phyloP scores from a whole-genome alignment of 2,888 invertebrate genomes.

The Ormia ochracea region DNA sequence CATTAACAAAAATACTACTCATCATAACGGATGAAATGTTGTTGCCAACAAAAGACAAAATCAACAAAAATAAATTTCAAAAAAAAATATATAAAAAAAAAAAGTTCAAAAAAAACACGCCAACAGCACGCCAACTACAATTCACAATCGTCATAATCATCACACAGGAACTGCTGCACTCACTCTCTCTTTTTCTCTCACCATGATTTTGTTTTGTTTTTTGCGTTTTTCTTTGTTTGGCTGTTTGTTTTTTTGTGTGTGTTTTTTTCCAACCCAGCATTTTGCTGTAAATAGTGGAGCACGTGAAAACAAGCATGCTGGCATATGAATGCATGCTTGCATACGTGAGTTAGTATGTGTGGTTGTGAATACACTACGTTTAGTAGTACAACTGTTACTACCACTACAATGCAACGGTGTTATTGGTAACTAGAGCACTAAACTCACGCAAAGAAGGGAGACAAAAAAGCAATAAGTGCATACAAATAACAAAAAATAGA shows the following conservation, averaged over 20 bases:
- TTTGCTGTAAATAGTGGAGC: slow-evolving; percentile 41
- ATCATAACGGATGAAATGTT: slow-evolving; percentile 42
- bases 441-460: slow-evolving; percentile 50
- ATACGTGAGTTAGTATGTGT: background rate
- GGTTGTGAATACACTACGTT: background rate
- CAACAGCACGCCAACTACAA: slow-evolving; percentile 48
- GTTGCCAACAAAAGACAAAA: slow-evolving; percentile 38
- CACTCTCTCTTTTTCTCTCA: background rate
- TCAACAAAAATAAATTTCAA: background rate
- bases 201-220: background rate
- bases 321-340: slow-evolving; percentile 1
- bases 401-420: slow-evolving; percentile 38
- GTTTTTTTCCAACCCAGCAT: slow-evolving; percentile 2
- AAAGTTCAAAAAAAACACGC: background rate
- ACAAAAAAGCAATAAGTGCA: background rate
- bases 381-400: slow-evolving; percentile 17
- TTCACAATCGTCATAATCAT: slow-evolving; percentile 45
- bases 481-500: background rate
- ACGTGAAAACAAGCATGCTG: slow-evolving; percentile 45
- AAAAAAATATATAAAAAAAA: background rate
- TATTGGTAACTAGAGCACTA: slow-evolving; percentile 57
- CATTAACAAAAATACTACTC: background rate
- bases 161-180: slow-evolving; percentile 45
- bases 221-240: too few species aligned
- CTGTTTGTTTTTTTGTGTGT: background rate